Percentiles rank a stretch among this genome's conserved stretches.
These are phyloP conservation scores for Actinernus sp. DNA, from an alignment of 92 coral and sea anemone genomes.

Conservation along the genomic window DNA sequence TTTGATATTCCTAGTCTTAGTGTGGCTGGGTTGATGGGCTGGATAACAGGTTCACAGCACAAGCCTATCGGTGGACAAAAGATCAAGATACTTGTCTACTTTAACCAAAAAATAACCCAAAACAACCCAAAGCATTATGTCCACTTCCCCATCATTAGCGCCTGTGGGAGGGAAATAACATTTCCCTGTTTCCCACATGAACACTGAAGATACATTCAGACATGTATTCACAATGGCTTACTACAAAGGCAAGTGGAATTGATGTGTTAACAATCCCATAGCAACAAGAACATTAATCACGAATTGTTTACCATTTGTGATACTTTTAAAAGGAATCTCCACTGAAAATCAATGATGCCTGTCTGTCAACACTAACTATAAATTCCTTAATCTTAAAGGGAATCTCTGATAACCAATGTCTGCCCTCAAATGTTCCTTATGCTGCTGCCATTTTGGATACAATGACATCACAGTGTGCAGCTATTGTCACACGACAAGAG, in stretches of 20 bases:
- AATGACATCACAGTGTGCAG: too few relatives aligned
- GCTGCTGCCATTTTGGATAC: too few relatives aligned
- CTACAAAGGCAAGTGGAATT: constrained; percentile 28
- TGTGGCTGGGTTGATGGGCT: constrained; percentile 58
- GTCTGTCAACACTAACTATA: too few relatives aligned
- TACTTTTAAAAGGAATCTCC: too few relatives aligned
- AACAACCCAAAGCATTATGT: constrained; percentile 53
- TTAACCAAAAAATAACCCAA: constrained; percentile 57
- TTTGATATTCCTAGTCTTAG: constrained; percentile 47
- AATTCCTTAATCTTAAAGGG: too few relatives aligned
- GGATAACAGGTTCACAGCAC: constrained; percentile 68
- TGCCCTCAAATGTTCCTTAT: too few relatives aligned
- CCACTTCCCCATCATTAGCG: constrained; percentile 49
- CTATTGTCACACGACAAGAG: too few relatives aligned
- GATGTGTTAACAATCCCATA: constrained; percentile 23
- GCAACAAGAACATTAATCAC: too few relatives aligned
- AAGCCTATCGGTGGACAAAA: constrained; percentile 51
- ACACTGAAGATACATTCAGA: constrained; percentile 26
- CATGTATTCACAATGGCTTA: too few relatives aligned
- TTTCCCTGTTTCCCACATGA: constrained; percentile 60
- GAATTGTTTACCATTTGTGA: too few relatives aligned
- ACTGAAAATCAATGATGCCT: too few relatives aligned
- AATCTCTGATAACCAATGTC: too few relatives aligned
- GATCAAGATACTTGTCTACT: constrained; percentile 47
- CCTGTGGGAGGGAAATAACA: constrained; percentile 51